Conservation (phyloP, 1,140 invertebrate species). For the Platorchestia sp. region DNA sequence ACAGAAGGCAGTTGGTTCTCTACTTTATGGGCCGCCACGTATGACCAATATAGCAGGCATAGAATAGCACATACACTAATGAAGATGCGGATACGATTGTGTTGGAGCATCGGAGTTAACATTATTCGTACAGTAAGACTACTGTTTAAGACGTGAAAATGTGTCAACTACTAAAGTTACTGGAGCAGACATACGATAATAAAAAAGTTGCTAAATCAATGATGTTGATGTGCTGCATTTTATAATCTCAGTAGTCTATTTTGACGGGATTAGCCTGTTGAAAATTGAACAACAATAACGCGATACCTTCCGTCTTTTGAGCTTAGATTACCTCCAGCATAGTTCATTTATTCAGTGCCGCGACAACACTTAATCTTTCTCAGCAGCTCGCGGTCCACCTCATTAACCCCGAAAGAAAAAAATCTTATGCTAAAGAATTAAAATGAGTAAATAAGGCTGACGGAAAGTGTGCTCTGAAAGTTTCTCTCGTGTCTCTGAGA, state of each 20-base stretch:
- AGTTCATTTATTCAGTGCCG: neutral
- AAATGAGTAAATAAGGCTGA: slow-evolving; percentile 46
- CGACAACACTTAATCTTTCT: slow-evolving; percentile 8
- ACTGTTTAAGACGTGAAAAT: neutral
- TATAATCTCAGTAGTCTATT: neutral
- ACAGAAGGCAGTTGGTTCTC: neutral
- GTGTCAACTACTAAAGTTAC: neutral
- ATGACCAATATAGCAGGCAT: neutral
- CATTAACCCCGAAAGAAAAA: slow-evolving; percentile 9
- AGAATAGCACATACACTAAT: neutral
- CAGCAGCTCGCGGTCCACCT: slow-evolving; percentile 21
- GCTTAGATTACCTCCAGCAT: neutral
- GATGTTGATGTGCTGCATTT: neutral
- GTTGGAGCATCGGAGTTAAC: neutral
- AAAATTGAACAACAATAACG: neutral
- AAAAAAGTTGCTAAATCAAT: neutral
- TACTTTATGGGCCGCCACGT: neutral
- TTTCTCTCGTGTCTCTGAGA: slow-evolving; percentile 45
- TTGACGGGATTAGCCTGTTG: neutral
- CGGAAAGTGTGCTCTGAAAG: slow-evolving; percentile 40
- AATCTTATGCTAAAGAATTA: slow-evolving; percentile 37
- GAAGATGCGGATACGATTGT: neutral
- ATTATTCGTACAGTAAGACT: neutral
- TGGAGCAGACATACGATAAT: neutral
- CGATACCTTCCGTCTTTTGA: neutral